phyloP scores from a whole-genome alignment of 2,888 invertebrate genomes.

The Tenthredo distinguenda region DNA sequence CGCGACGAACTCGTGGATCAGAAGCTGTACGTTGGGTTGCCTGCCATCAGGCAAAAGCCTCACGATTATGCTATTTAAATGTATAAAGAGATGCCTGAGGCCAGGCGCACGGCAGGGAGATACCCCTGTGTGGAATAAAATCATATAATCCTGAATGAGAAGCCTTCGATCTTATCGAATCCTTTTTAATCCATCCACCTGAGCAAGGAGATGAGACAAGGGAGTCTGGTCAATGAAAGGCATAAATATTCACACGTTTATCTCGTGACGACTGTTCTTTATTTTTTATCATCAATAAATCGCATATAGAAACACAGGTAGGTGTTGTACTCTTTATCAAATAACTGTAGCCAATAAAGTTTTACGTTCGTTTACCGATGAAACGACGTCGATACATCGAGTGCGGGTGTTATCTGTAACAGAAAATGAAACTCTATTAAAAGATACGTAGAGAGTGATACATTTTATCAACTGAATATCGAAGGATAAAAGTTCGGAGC shows the following conservation, averaged over 20 bases:
- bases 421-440: not conserved
- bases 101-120: not conserved
- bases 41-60: not conserved
- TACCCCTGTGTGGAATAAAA: not conserved
- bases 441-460: not conserved
- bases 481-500: not conserved
- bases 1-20: not conserved
- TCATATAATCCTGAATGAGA: too few relatives aligned
- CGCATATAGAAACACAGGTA: not conserved
- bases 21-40: not conserved
- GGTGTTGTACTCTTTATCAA: not conserved
- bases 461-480: not conserved
- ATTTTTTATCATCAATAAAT: not conserved
- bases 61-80: not conserved
- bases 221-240: not conserved
- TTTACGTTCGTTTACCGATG: not conserved
- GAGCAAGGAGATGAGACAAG: not conserved
- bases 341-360: not conserved
- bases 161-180: too few relatives aligned
- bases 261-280: not conserved
- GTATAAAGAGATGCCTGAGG: not conserved
- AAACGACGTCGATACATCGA: not conserved
- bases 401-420: not conserved
- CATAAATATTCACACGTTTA: not conserved
- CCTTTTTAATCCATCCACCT: not conserved